Evolutionary conservation across 2,113 vertebrate species (phyloP).

Genomic region (Proterorhinus semilunaris): DNA sequence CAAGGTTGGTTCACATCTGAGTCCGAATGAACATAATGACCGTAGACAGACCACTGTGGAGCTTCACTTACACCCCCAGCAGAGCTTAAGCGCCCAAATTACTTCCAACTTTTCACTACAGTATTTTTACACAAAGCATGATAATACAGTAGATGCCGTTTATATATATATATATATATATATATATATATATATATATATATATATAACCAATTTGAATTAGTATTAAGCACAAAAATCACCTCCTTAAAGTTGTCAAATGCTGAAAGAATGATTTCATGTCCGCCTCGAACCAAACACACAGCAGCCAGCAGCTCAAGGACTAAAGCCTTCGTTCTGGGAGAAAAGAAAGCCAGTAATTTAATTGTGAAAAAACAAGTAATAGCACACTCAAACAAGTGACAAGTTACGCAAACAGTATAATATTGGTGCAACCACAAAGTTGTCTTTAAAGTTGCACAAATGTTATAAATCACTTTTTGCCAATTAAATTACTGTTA

Average conservation of each 20-base stretch:
- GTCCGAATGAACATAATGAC: conserved; percentile 57
- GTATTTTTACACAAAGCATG: conserved; percentile 6
- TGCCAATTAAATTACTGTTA: too few species aligned
- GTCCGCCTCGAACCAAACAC: conserved; percentile 93
- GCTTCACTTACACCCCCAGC: conserved; percentile 31
- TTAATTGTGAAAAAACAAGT: neutral
- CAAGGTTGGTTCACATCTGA: conserved; percentile 60
- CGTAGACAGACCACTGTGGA: conserved; percentile 32
- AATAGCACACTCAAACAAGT: neutral
- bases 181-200: conserved; percentile 5
- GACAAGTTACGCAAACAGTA: too few species aligned
- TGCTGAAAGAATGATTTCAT: conserved; percentile 96
- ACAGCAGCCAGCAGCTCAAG: conserved; percentile 95
- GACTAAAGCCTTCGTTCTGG: conserved; percentile 94
- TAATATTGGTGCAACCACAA: too few species aligned
- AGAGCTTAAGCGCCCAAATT: conserved; percentile 30
- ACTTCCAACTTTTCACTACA: conserved; percentile 17
- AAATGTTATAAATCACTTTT: too few species aligned
- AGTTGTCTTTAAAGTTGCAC: too few species aligned
- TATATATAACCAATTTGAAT: neutral
- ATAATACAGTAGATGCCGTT: conserved; percentile 17
- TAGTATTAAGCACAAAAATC: conserved; percentile 4
- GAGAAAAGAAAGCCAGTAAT: conserved; percentile 8
- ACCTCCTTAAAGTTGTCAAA: conserved; percentile 99
- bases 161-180: conserved; percentile 2